These are phyloP conservation scores for Meloidogyne exigua DNA, from an alignment of 1,140 invertebrate genomes.

Conservation along the genomic window DNA sequence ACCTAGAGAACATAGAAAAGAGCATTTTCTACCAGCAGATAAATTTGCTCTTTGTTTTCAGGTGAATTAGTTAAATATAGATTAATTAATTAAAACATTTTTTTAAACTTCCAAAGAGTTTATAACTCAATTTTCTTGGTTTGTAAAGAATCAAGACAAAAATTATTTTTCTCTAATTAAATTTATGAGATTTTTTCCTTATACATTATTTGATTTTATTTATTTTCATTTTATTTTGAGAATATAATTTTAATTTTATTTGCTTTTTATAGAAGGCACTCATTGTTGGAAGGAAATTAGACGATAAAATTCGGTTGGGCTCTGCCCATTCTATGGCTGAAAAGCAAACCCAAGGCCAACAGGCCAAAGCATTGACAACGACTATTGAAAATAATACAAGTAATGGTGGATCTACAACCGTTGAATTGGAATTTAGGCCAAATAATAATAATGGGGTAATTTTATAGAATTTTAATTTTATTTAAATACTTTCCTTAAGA, in stretches of 20 bases:
- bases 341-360: slow-evolving; percentile 9
- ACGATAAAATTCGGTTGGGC: slow-evolving; percentile 24
- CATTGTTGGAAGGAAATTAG: slow-evolving; percentile 19
- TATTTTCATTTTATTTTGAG: no score
- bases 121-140: no score
- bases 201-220: no score
- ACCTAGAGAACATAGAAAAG: slow-evolving; percentile 14
- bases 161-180: no score
- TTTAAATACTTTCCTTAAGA: neutral
- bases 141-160: no score
- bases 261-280: slow-evolving; percentile 21
- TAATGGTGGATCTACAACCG: slow-evolving; percentile 14
- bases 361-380: neutral
- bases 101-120: neutral
- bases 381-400: slow-evolving; percentile 11
- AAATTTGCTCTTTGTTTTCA: slow-evolving; percentile 32
- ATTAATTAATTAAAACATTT: neutral
- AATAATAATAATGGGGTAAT: slow-evolving; percentile 7
- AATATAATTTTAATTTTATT: neutral
- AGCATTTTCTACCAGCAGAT: slow-evolving; percentile 26
- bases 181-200: no score
- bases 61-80: neutral
- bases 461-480: slow-evolving; percentile 11
- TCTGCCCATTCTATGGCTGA: slow-evolving; percentile 17
- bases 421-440: slow-evolving; percentile 20